Base-by-base conservation (phyloP, 2,797 vertebrate genomes). In the Luscinia luscinia region DNA sequence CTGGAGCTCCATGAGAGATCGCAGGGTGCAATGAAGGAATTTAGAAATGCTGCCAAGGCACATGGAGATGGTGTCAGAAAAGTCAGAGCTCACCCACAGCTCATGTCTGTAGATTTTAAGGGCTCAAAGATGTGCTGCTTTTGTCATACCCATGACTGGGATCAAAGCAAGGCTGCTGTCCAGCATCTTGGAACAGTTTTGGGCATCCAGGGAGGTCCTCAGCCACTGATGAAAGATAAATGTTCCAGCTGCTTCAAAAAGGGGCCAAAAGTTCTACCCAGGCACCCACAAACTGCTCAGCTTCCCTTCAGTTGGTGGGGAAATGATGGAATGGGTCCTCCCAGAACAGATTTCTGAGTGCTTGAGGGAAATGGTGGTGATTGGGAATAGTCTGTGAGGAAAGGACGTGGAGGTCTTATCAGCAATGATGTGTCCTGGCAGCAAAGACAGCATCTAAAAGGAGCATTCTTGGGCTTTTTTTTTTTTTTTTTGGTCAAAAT, bases 371-470 rank as follows among this genome's bases (percentile, higher is more conserved):
- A 45, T 2, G 12, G 24, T 30, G 51, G 14, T 41, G 48, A 51
- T 14, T 77, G 9, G 22, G 30, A 69, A 63, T 3, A 64, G 8
- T 21, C 26, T 68, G 18, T 64, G 70, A 49, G n/a, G 34, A 73
- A 62, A 54, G 40, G 49, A 68, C 0, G 0, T 11, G 46, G 30
- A 77, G 4, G 8, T 57, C 36, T 59, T 7, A 64, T 4, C n/a
- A 52, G 38, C 8, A 72, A 17, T 36, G 46, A 22, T 5, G 18
- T 13, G 38, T 26, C 48, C 63, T 48, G 30, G 68, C 36, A 70
- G 45, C 20, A 70, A 80, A 83, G 34, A 23, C 13, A 48, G 22
- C 51, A 59, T 5, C 45, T 22, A 28, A 73, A 68, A 58, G 36
- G 21, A 63, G 48, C 15, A 49, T 26, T 26, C 26, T 8, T 49